phyloP scores from a whole-genome alignment of 2,797 vertebrate genomes.

The Lagocephalus sceleratus region DNA sequence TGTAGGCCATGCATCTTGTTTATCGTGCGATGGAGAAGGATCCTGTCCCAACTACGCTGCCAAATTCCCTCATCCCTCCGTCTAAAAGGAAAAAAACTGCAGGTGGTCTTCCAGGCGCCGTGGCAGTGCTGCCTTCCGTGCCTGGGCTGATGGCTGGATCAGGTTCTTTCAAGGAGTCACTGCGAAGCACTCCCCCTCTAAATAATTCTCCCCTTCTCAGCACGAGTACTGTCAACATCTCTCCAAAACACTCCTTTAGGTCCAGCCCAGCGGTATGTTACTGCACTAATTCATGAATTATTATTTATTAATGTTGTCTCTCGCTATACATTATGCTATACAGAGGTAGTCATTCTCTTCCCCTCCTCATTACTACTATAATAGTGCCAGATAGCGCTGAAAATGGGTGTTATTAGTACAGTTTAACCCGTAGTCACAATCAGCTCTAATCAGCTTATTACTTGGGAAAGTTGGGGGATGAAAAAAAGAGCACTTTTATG shows the following conservation, averaged over 20 bases:
- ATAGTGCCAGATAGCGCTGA: too few species aligned
- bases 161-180: slow-evolving; percentile 81
- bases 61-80: slow-evolving; percentile 85
- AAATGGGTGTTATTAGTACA: too few species aligned
- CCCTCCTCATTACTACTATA: too few species aligned
- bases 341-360: too few species aligned
- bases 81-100: slow-evolving; percentile 88
- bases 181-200: slow-evolving; percentile 82
- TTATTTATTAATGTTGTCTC: slow-evolving; percentile 22
- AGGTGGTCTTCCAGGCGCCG: slow-evolving; percentile 80
- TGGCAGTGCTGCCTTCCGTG: slow-evolving; percentile 77
- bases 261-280: slow-evolving; percentile 75
- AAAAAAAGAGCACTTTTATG: too few species aligned
- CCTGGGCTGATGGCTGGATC: slow-evolving; percentile 69
- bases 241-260: slow-evolving; percentile 87
- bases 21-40: slow-evolving; percentile 95
- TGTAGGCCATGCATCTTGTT: slow-evolving; percentile 94
- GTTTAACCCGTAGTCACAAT: too few species aligned
- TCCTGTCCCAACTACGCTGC: slow-evolving; percentile 83
- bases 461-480: too few species aligned
- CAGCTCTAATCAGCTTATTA: too few species aligned
- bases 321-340: neutral
- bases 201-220: slow-evolving; percentile 52
- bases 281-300: slow-evolving; percentile 14
- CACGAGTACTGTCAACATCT: slow-evolving; percentile 74